These are phyloP conservation scores for Sinocyclocheilus anshuiensis DNA, from an alignment of 2,113 vertebrate species.

Conservation along the genomic window DNA sequence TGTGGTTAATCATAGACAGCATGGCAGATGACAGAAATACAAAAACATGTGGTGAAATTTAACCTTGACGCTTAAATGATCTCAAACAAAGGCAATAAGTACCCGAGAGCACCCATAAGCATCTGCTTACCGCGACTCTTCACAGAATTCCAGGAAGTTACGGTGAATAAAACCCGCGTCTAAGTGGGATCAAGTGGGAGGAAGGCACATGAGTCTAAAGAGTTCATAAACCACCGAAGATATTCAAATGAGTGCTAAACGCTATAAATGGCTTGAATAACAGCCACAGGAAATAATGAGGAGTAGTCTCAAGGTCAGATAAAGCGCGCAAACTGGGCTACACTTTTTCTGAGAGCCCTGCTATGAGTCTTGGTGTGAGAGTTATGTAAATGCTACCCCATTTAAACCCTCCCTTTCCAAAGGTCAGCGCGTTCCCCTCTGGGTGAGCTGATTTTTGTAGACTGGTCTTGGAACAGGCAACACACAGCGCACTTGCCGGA, in stretches of 20 bases:
- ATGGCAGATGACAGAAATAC: slow-evolving; percentile 3
- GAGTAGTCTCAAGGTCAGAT: slow-evolving; percentile 14
- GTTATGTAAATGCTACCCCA: slow-evolving; percentile 46
- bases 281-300: slow-evolving; percentile 30
- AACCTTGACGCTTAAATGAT: background rate
- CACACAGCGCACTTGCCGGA: background rate
- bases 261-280: slow-evolving; percentile 14
- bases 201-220: background rate
- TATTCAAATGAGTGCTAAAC: slow-evolving; percentile 36
- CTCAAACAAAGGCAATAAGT: background rate
- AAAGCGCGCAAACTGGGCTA: slow-evolving; percentile 7
- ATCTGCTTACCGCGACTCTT: background rate
- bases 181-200: slow-evolving; percentile 22
- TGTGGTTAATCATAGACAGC: background rate
- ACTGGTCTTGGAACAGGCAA: slow-evolving; percentile 29
- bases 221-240: slow-evolving; percentile 17
- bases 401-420: slow-evolving; percentile 42
- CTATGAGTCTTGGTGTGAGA: slow-evolving; percentile 27
- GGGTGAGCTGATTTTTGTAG: slow-evolving; percentile 34
- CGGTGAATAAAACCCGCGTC: background rate
- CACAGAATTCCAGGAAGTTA: background rate
- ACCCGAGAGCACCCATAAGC: background rate
- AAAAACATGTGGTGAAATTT: background rate
- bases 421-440: slow-evolving; percentile 40
- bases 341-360: background rate